A percentile compares a stretch with the other conserved stretches of the same genome.
These are phyloP conservation scores for Zoroaster sp. DNA, from an alignment of 53 echinoderm and acorn worm species.

Conservation along the genomic window DNA sequence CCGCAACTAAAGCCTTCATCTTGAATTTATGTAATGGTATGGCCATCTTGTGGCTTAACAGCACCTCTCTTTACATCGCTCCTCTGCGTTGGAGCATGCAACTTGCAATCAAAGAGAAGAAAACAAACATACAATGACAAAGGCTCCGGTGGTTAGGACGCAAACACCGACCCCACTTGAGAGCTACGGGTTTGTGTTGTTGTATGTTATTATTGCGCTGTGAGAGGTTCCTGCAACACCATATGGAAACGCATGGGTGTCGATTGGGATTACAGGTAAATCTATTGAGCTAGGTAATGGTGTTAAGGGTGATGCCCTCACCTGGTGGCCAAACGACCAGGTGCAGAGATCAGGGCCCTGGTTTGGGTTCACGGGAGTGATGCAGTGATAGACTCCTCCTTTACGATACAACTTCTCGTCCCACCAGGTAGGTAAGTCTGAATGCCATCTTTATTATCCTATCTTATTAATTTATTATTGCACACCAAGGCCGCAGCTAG, in stretches of 20 bases:
- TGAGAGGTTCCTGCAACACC: no score
- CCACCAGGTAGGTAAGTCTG: not conserved
- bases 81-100: no score
- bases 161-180: not conserved
- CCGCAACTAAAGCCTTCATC: no score
- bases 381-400: not conserved
- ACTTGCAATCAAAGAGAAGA: no score
- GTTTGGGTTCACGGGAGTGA: not conserved
- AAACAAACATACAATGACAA: constrained; percentile 8
- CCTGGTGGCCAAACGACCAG: not conserved
- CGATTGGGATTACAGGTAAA: no score
- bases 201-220: not conserved
- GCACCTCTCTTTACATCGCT: no score
- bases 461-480: not conserved
- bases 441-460: not conserved
- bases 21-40: no score
- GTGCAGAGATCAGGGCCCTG: not conserved
- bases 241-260: no score
- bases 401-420: not conserved
- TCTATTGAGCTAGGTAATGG: no score
- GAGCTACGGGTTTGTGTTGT: not conserved
- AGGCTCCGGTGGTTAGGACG: not conserved
- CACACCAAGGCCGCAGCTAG: not conserved
- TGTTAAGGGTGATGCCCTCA: no score
- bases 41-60: no score